Evolutionary conservation across 1,140 invertebrate species (phyloP), one percentile per base, ranked within the genome.

Genomic region (Pseudomyrmex dendroicus): DNA sequence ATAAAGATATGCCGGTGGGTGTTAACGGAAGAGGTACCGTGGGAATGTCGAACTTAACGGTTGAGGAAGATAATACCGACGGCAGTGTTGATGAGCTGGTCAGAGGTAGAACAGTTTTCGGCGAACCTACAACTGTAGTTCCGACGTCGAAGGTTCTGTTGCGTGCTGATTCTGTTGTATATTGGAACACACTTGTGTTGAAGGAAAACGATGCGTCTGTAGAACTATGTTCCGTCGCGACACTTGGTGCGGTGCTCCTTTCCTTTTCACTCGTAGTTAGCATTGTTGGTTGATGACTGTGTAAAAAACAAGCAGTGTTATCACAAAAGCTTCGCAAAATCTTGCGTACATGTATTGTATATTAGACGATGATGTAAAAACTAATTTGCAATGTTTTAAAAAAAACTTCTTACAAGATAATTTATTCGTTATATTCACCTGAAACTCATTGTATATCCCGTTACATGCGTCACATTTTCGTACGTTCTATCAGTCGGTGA

Each of bases 161-260:
- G 12, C 50, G 76, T 12, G 54, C 4, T 3, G 76, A 50, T 70
- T 80, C 76, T 10, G 76, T 80, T 7, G 66, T 61, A 4, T 78
- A 70, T 9, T 44, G 90, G 1, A 84, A 83, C 3, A 84, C 35
- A 35, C 35, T 85, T 0, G 61, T 73, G 52, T 91, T 84, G 15
- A 72, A 61, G 15, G 63, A 20, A 25, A 70, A 35, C 10, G 76
- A 48, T 59, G 59, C 35, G 25, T 80, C 44, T 0, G 66, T 80
- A 50, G 5, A 35, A 35, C 35, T n/a, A 3, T 48, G 76, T 57
- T 80, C 54, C 44, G 48, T 48, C 1, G 50, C 25, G 13, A 17
- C 15, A n/a, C 52, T 78, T 48, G 64, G 48, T n/a, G 12, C 74
- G 2, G 35, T 70, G 44, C 54, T 61, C 13, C 15, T 72, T 15